Base-by-base conservation (phyloP, 2,797 vertebrate species). In the Yasuhikotakia modesta region DNA sequence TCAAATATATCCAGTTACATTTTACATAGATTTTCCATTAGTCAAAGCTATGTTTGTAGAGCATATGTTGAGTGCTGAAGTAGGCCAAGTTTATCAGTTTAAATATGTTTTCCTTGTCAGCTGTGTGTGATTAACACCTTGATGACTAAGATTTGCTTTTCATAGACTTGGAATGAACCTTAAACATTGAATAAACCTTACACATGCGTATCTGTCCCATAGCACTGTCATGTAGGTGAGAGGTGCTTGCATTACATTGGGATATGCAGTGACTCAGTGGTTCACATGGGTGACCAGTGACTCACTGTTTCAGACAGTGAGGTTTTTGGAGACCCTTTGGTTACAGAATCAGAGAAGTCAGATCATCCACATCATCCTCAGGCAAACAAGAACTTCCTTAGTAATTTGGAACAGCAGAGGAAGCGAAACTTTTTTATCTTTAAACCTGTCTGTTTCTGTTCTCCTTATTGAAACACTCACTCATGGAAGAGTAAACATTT, bases 41-140 rank as follows among this genome's bases (percentile, higher is more conserved):
- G 27, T 61, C 16, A 61, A 19, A 50, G 27, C 11, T 1, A 5
- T 11, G 50, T 30, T 32, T 55, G 17, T 57, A 60, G 24, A 60
- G 57, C 57, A 61, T 6, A 57, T 45, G 22, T 45, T 60, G 21
- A 71, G 32, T 39, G 16, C 22, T 8, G 10, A 48, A 27, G 19
- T 13, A 24, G 22, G 3, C 2, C 45, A 61, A 43, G 45, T 58
- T 48, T 70, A 35, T 50, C 27, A 69, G 27, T 19, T 35, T 7
- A 3, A 27, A 35, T 61, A 14, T 63, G 46, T 30, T 70, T 63
- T 52, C 7, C 21, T 63, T 78, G 45, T 78, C 75, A 63, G 57
- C 65, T 32, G 53, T 61, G 4, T 58, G 10, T 17, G 14, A 6
- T 76, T 19, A 35, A 39, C 74, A 39, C n/a, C 12, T 6, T 22